Evolutionary conservation across 2,797 vertebrate genomes (phyloP), one percentile per base, ranked within the genome.

Genomic region (Mormyrops boulengeri): DNA sequence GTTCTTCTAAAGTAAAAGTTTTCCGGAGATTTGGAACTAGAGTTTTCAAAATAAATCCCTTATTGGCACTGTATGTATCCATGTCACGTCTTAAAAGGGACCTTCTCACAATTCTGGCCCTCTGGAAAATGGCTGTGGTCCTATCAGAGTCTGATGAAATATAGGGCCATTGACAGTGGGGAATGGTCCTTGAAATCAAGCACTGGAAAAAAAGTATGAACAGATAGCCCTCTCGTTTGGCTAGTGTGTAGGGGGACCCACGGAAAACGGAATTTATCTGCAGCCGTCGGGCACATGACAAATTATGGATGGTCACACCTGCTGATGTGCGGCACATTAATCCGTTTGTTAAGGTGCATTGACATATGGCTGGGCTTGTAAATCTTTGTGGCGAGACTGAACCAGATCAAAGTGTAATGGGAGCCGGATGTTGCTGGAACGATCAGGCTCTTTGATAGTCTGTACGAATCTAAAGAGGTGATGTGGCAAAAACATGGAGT

Each of bases 311-410:
- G 73, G 38, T 80, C 41, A 80, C 19, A 19, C 41, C 73, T 47
- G 19, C 73, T 80, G 73, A 80, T n/a, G 38, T 44, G 73, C 2
- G 30, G 41, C 41, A 80, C 73, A 80, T 80, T 80, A 80, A 80
- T 80, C 73, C 73, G 73, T 80, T 44, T n/a, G 73, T 41, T 80
- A 80, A 80, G 73, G 73, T 80, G 73, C 41, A 80, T 80, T 80
- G 73, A 80, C 73, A 80, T 47, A 80, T 80, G 73, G 30, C 38
- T n/a, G 34, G 73, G 73, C 41, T n/a, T 44, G 73, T 80, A 80
- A 80, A 80, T 80, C 73, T 80, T 80, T 80, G 73, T 14, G 2
- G 73, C 17, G 19, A 80, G 38, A 80, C 41, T 44, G 73, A 80
- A 44, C 38, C 30, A 80, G 73, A 80, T 80, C 73, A 80, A 80